Evolutionary conservation across 2,113 vertebrate species (phyloP), one percentile per base, ranked within the genome.

Genomic region (Antechinus stuartii): DNA sequence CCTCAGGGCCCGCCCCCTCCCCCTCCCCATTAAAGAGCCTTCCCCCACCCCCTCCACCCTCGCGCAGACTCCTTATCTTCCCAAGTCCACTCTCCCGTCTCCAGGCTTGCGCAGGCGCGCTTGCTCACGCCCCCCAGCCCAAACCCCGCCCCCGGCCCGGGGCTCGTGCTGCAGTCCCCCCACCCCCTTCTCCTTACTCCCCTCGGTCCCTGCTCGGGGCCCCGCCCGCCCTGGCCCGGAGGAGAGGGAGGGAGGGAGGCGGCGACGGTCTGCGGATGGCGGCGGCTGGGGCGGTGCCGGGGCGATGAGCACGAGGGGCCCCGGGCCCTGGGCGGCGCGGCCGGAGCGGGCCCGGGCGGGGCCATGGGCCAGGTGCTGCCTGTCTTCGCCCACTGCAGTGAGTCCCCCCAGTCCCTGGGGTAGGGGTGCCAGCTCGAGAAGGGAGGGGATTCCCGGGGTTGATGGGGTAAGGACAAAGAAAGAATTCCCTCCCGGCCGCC

Each of bases 311-410:
- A 50, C 95, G 92, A n/a, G 96, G 95, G 96, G 96, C 96, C 94
- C 96, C 97, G 52, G 96, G 97, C 96, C 97, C 97, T 95, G 98
- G 97, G 98, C 97, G 76, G 97, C 97, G 97, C 98, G 97, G 96
- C 97, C 94, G 97, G 96, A 97, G 97, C 97, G 97, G 97, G 97
- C 97, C 98, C 97, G 96, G 96, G 95, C 95, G 91, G 97, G 98
- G 98, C 97, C 96, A 98, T 98, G 98, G 98, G 98, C 96, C 98
- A 98, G 95, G 98, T 98, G 97, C 98, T 98, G 97, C 98, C 98
- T 84, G 98, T 98, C 95, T 98, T 98, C 96, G 98, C 98, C 97
- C 98, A 98, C 93, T 98, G 98, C 98, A 98, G 98, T 98, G 97
- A 97, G 98, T 98, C 97, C 89, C 49, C 89, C 89, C 46, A 90